phyloP scores from a whole-genome alignment of 2,113 vertebrate genomes.

The Meleagris gallopavo region DNA sequence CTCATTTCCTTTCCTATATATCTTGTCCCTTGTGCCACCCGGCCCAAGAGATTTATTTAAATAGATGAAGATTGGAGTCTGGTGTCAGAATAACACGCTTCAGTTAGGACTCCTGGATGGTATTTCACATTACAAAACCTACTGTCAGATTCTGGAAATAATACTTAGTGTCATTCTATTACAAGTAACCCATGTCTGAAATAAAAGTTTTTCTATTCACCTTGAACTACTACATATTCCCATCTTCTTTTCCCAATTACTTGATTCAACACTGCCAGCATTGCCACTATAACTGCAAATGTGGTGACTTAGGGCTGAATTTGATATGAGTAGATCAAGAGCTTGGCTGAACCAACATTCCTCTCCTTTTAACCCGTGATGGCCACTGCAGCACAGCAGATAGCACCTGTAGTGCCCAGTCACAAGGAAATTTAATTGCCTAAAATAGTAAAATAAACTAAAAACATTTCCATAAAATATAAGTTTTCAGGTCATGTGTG shows the following conservation, averaged over 20 bases:
- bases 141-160: background rate
- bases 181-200: background rate
- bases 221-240: background rate
- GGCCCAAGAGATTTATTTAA: background rate
- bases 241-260: background rate
- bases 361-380: background rate
- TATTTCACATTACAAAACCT: background rate
- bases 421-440: background rate
- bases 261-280: background rate
- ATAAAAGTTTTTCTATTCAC: background rate
- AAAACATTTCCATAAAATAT: background rate
- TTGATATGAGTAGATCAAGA: background rate
- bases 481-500: background rate
- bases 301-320: background rate
- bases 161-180: background rate
- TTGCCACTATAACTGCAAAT: background rate
- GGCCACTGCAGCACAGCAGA: background rate
- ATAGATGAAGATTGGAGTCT: background rate
- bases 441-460: background rate
- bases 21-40: background rate
- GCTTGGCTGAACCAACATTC: background rate
- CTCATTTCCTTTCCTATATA: conserved; percentile 8
- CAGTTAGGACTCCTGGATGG: background rate
- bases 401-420: background rate
- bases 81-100: background rate